Conservation (phyloP, 2,113 vertebrate genomes). For the Muscicapa adusta region DNA sequence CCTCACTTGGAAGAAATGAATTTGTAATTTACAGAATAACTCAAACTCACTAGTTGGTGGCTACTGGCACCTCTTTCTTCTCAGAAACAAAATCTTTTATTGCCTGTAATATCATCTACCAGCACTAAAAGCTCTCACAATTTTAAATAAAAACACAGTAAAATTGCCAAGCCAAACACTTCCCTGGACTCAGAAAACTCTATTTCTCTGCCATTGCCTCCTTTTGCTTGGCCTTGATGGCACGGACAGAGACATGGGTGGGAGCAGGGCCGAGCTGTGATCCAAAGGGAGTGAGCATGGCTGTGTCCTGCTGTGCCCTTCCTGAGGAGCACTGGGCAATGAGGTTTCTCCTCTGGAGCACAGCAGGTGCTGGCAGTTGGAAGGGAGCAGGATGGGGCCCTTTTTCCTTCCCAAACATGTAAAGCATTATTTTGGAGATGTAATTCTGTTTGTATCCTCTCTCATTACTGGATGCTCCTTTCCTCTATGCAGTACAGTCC, state of each 20-base stretch:
- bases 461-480: accelerated
- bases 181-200: neutral
- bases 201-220: neutral
- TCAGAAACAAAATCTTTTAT: neutral
- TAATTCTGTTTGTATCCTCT: neutral
- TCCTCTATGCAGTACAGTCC: neutral
- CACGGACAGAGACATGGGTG: accelerated
- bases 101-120: neutral
- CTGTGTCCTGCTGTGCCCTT: neutral
- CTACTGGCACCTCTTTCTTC: neutral
- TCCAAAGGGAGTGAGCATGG: neutral
- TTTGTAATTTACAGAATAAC: neutral
- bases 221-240: neutral
- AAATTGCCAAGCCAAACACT: neutral
- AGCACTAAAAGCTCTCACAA: neutral
- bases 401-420: neutral
- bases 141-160: neutral
- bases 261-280: neutral
- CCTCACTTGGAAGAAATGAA: neutral
- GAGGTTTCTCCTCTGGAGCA: neutral
- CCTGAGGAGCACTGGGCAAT: neutral
- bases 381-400: neutral
- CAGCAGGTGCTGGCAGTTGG: neutral
- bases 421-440: neutral
- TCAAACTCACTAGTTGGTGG: neutral